Base-by-base conservation (phyloP, 2,888 invertebrate species). In the Parnassius mnemosyne region DNA sequence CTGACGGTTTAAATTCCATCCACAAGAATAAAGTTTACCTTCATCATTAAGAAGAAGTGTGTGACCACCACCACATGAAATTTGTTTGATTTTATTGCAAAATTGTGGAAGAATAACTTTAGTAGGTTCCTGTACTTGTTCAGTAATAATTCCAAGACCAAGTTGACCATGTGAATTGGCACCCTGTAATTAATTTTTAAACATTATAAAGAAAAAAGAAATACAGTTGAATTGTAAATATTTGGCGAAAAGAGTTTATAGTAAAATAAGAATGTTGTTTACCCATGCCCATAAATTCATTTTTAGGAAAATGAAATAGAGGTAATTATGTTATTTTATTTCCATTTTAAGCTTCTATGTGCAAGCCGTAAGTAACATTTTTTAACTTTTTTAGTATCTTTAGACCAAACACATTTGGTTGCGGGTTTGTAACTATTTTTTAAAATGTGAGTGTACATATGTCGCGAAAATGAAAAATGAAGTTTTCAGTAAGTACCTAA, bases 141-240 rank as follows among this genome's bases (percentile, higher is more conserved):
- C 96, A 69, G 93, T 94, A 69, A 91, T 90, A 65, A 87, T 79
- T 65, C 94, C 95, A 75, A 95, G 91, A 67, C 95, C 95, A 66
- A 97, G 89, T 83, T 97, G 96, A 57, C 96, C 96, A 79, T 96
- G 95, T 67, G 96, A 96, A 85, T 97, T 97, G 63, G 96, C 96
- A 75, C 96, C 96, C 96, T 96, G 80, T 67, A 87, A 85, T 65
- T 57, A 46, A 52, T 57, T n/a, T 52, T 25, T 34, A 53, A 42
- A 51, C 13, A 49, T 49, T 9, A 9, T 16, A 9, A 16, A 13
- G 47, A 13, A n/a, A 9, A 34, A 34, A 5, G 5, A 34, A 5
- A 34, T 34, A 34, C 34, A 34, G 34, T 34, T 34, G 7, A 34
- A 34, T 34, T 34, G 34, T 34, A 34, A 34, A 1, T 1, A 34